These are phyloP conservation scores for Pseudomugil tenellus DNA, from an alignment of 2,797 vertebrate genomes.

Conservation along the genomic window DNA sequence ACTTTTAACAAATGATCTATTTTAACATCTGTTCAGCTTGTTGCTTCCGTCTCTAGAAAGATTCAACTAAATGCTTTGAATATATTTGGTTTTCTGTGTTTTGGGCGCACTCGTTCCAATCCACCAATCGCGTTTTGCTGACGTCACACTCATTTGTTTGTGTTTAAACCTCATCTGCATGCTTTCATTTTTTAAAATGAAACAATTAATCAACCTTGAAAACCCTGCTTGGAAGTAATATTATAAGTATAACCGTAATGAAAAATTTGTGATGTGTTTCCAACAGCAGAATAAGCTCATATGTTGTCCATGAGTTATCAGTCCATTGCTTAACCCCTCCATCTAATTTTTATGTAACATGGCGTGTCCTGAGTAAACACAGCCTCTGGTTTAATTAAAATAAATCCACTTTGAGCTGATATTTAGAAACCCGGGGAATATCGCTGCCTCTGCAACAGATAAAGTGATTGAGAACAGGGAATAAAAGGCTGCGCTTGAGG, in stretches of 20 bases:
- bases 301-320: slow-evolving; percentile 55
- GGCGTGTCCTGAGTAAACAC: slow-evolving; percentile 76
- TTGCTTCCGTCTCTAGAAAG: slow-evolving; percentile 21
- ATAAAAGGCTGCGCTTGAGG: slow-evolving; percentile 62
- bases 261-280: slow-evolving; percentile 45
- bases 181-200: slow-evolving; percentile 31
- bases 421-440: slow-evolving; percentile 73
- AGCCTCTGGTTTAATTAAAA: slow-evolving; percentile 83
- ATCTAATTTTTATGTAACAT: slow-evolving; percentile 67
- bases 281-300: slow-evolving; percentile 41
- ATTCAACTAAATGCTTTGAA: slow-evolving; percentile 23
- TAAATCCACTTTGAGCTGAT: slow-evolving; percentile 83
- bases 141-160: slow-evolving; percentile 47
- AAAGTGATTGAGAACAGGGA: slow-evolving; percentile 72
- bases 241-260: slow-evolving; percentile 52
- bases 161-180: slow-evolving; percentile 43
- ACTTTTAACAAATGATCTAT: slow-evolving; percentile 70
- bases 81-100: slow-evolving; percentile 22
- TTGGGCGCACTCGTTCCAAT: slow-evolving; percentile 33
- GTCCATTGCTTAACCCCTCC: slow-evolving; percentile 26
- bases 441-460: slow-evolving; percentile 62
- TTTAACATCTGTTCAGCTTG: slow-evolving; percentile 58
- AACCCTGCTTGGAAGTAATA: slow-evolving; percentile 44
- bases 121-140: slow-evolving; percentile 30
- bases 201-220: slow-evolving; percentile 46